These are phyloP conservation scores for Zaprionus gabonicus DNA, from an alignment of 1,140 invertebrate species.

Conservation along the genomic window DNA sequence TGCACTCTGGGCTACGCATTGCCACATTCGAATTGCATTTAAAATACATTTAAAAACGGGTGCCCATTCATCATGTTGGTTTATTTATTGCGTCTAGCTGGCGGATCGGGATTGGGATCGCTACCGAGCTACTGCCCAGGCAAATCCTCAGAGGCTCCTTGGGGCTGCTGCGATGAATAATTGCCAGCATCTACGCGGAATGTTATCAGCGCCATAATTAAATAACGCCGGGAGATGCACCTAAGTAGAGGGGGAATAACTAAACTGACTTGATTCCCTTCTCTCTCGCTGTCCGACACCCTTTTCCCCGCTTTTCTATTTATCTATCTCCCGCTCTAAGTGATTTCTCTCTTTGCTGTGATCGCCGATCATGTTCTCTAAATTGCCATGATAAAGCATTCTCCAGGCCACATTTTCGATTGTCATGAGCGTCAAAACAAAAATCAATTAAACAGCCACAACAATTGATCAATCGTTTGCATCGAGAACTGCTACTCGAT, in stretches of 20 bases:
- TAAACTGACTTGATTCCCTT: not conserved
- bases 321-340: not conserved
- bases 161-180: constrained; percentile 72
- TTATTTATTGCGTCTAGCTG: constrained; percentile 77
- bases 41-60: constrained; percentile 80
- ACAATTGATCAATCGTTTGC: constrained; percentile 70
- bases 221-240: constrained; percentile 80
- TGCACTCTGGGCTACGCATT: constrained; percentile 48
- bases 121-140: constrained; percentile 37
- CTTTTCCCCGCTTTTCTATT: not conserved
- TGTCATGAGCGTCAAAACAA: constrained; percentile 72
- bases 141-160: constrained; percentile 29
- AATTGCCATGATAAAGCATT: constrained; percentile 66
- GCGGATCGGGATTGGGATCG: constrained; percentile 41
- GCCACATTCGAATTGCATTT: constrained; percentile 77
- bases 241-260: constrained; percentile 3
- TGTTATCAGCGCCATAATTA: constrained; percentile 84
- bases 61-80: constrained; percentile 76
- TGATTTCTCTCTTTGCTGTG: constrained; percentile 17
- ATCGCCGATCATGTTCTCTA: constrained; percentile 55
- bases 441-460: constrained; percentile 71
- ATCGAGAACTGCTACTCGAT: constrained; percentile 20
- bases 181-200: constrained; percentile 82
- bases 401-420: constrained; percentile 32
- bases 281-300: not conserved